Evolutionary conservation across 1,140 invertebrate species (phyloP).

Genomic region (Belonocnema kinseyi): DNA sequence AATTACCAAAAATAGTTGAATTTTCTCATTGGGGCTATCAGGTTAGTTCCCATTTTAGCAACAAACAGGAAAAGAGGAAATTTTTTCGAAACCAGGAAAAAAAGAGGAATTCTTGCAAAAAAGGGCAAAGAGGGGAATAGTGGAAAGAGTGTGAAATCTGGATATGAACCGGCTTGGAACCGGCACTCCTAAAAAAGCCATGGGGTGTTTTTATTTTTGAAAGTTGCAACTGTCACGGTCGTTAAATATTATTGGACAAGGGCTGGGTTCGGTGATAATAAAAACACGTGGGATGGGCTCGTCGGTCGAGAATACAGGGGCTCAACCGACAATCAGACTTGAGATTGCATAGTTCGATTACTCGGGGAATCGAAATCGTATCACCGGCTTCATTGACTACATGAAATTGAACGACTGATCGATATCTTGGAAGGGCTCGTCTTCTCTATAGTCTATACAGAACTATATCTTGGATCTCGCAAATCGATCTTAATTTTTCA

Average conservation of each 20-base stretch:
- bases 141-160: too few species aligned
- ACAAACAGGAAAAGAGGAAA: too few species aligned
- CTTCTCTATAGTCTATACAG: background rate
- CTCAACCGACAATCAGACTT: background rate
- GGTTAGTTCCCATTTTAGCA: too few species aligned
- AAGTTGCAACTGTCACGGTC: conserved; percentile 13
- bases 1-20: too few species aligned
- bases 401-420: conserved; percentile 25
- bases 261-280: background rate
- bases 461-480: background rate
- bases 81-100: too few species aligned
- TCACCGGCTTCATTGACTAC: conserved; percentile 24
- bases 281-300: conserved; percentile 26
- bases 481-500: conserved; percentile 13
- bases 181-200: background rate
- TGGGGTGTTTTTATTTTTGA: background rate
- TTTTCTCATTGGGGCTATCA: too few species aligned
- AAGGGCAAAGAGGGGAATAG: too few species aligned
- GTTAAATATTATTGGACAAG: conserved; percentile 14
- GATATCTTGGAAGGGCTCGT: conserved; percentile 19
- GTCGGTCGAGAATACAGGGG: too few species aligned
- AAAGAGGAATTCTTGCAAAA: too few species aligned
- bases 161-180: background rate
- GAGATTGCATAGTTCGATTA: conserved; percentile 14
- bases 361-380: background rate